Conservation (phyloP, 1,140 invertebrate genomes). For the Globodera rostochiensis region DNA sequence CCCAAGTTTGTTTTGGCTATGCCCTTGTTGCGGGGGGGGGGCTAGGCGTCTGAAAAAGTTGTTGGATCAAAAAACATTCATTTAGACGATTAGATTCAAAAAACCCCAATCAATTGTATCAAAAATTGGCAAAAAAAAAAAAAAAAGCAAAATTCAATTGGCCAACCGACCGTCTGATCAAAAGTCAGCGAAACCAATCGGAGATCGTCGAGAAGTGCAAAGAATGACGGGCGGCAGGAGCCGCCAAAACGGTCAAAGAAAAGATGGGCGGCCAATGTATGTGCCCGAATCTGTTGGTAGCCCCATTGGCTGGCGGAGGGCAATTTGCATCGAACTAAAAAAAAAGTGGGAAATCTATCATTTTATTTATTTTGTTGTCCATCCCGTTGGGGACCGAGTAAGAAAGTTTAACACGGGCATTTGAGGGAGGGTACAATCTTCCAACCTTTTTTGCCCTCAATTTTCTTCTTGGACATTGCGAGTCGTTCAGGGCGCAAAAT, state of each 20-base stretch:
- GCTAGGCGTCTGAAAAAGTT: no score
- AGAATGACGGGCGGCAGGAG: not conserved
- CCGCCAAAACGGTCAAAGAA: not conserved
- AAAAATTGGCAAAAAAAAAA: not conserved
- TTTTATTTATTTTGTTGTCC: no score
- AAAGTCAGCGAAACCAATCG: not conserved
- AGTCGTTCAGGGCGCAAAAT: not conserved
- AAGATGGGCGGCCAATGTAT: not conserved
- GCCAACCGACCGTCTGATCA: not conserved
- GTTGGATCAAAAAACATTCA: no score
- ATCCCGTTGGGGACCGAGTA: no score
- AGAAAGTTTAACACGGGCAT: no score
- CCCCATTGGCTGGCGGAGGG: not conserved
- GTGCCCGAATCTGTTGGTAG: not conserved
- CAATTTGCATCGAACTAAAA: not conserved
- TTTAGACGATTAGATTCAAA: no score
- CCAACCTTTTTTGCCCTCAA: not conserved
- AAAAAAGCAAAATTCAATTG: not conserved
- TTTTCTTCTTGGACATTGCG: not conserved
- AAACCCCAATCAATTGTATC: not conserved
- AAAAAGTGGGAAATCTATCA: no score
- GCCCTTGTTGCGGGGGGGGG: no score
- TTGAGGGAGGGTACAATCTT: no score
- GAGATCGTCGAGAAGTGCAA: not conserved
- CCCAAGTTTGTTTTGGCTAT: no score